phyloP scores from a whole-genome alignment of 2,888 invertebrate species.

The Deilephila elpenor region DNA sequence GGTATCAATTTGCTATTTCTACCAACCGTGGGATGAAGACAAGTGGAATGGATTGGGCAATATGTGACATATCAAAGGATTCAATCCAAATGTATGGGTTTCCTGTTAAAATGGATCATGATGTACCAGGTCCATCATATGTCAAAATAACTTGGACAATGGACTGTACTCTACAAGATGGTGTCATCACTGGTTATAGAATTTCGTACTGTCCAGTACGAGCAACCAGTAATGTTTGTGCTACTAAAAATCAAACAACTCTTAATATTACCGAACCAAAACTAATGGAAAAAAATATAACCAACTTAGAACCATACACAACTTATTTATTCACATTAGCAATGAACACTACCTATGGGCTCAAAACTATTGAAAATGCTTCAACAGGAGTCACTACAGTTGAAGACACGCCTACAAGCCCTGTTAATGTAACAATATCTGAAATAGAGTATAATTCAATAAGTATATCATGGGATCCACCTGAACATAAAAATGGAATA shows the following conservation, averaged over 20 bases:
- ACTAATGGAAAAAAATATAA: conserved; percentile 84
- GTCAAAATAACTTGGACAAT: conserved; percentile 89
- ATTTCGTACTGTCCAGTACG: conserved; percentile 89
- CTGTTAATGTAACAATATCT: conserved; percentile 84
- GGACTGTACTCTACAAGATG: conserved; percentile 89
- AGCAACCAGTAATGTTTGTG: conserved; percentile 83
- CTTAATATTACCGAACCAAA: conserved; percentile 74
- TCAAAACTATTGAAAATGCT: conserved; percentile 74
- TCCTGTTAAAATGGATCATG: conserved; percentile 67
- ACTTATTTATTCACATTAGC: conserved; percentile 89
- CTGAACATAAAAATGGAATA: conserved; percentile 89
- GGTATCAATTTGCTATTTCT: conserved; percentile 92
- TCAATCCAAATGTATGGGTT: conserved; percentile 83
- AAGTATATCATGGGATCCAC: conserved; percentile 88
- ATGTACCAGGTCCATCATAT: conserved; percentile 68
- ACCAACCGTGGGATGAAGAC: conserved; percentile 88
- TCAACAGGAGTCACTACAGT: conserved; percentile 87
- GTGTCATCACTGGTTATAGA: conserved; percentile 89
- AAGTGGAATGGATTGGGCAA: conserved; percentile 94
- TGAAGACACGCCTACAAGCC: conserved; percentile 87
- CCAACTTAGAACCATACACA: conserved; percentile 88
- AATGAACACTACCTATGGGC: conserved; percentile 79
- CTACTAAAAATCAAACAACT: conserved; percentile 67
- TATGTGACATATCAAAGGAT: conserved; percentile 85
- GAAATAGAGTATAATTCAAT: conserved; percentile 87